These are phyloP conservation scores for Megalops atlanticus DNA, from an alignment of 2,113 vertebrate genomes.

Conservation along the genomic window DNA sequence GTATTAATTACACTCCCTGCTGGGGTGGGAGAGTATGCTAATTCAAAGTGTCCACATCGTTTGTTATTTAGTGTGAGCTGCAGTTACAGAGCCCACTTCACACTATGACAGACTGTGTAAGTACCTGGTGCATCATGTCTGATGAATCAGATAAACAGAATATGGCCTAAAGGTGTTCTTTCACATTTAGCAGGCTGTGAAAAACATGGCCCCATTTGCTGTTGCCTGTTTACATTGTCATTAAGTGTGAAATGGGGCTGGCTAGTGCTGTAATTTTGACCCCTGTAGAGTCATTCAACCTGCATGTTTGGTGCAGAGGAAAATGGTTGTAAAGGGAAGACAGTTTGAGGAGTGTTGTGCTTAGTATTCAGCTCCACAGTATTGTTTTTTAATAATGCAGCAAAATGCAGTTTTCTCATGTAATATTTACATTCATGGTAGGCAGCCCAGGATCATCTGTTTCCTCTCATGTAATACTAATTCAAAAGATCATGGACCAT, in stretches of 20 bases:
- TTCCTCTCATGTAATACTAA: not conserved
- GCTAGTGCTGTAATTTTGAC: not conserved
- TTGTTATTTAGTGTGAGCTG: not conserved
- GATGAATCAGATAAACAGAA: not conserved
- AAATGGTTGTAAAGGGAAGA: not conserved
- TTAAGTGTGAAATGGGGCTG: not conserved
- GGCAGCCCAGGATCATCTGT: not conserved
- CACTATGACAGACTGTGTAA: not conserved
- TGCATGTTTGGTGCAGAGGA: slow-evolving; percentile 18
- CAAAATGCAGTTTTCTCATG: slow-evolving; percentile 21
- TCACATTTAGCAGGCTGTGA: not conserved
- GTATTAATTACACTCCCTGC: not conserved
- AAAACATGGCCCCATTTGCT: not conserved
- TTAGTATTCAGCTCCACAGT: slow-evolving; percentile 6
- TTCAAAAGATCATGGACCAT: not conserved
- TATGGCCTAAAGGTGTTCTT: not conserved
- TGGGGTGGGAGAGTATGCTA: not conserved
- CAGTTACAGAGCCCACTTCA: not conserved
- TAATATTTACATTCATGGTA: slow-evolving; percentile 14
- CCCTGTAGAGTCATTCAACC: slow-evolving; percentile 15
- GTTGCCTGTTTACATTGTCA: not conserved
- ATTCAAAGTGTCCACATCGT: not conserved
- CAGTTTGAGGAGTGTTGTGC: not conserved
- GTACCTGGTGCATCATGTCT: not conserved
- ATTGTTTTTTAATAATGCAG: slow-evolving; percentile 38